A percentile compares a stretch with the other conserved stretches of the same genome.
phyloP scores from a whole-genome alignment of 1,140 invertebrate species.

The Zaprionus camerounensis region DNA sequence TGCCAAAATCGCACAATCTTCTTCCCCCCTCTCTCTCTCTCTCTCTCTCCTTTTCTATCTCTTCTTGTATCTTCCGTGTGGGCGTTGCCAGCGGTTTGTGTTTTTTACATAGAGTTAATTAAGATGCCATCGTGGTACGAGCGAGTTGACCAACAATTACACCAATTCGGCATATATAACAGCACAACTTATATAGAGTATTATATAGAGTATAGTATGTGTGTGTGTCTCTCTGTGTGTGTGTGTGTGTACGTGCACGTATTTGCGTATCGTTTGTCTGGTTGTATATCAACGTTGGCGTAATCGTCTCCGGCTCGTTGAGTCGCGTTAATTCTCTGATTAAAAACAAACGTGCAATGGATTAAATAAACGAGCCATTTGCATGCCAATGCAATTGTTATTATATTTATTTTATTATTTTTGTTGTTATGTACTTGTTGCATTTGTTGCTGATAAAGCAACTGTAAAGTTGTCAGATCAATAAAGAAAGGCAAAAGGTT shows the following conservation, averaged over 20 bases:
- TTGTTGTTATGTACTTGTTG: neutral
- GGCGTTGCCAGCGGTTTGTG: constrained; percentile 35
- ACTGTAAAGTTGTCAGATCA: neutral
- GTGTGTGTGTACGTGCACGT: constrained; percentile 1
- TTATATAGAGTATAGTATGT: too few species aligned
- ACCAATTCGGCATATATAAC: constrained; percentile 32
- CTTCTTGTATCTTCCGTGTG: constrained; percentile 20
- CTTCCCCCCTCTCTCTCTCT: neutral
- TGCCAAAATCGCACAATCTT: constrained; percentile 43
- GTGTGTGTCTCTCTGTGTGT: neutral
- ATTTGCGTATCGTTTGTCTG: constrained; percentile 6
- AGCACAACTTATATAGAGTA: constrained; percentile 10
- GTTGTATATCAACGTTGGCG: constrained; percentile 9
- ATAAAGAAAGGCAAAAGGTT: neutral
- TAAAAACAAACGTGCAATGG: constrained; percentile 36
- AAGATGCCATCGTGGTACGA: constrained; percentile 52
- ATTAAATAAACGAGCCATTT: constrained; percentile 27
- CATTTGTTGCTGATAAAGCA: neutral
- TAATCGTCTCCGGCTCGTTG: constrained; percentile 20
- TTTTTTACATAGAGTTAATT: constrained; percentile 46
- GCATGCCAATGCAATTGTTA: constrained; percentile 4
- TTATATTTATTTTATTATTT: neutral
- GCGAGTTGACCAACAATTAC: constrained; percentile 62
- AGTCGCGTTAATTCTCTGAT: constrained; percentile 19
- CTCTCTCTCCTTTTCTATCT: neutral